Base-by-base conservation (phyloP, 2,888 invertebrate species). In the Thumatha senex region DNA sequence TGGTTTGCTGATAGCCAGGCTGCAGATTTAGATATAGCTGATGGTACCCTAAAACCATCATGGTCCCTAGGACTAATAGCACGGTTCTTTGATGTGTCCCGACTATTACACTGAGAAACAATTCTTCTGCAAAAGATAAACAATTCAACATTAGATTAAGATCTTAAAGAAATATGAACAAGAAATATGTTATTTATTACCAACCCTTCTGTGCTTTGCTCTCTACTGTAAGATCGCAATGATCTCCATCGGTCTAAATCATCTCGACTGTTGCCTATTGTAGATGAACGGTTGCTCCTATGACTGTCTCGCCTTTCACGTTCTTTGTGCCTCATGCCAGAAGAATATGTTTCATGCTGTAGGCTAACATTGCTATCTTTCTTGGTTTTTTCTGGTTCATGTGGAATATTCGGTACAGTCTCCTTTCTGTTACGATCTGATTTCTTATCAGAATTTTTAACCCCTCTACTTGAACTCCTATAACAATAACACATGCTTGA, bases 171-270 rank as follows among this genome's bases (percentile, higher is more conserved):
- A n/a, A 38, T 11, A 4, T 15, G n/a, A 7, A 45, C 30, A 45
- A n/a, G n/a, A 4, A 38, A 30, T 30, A 14, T 14, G 8, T 31
- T 2, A 5, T 7, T 14, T n/a, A 15, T 38, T 45, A 59, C 67
- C 58, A 71, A 91, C 92, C 92, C 86, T 76, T 92, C 92, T 48
- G 84, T 78, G 56, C 92, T 92, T 43, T 90, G 91, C 68, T 92
- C 92, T 57, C 92, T 80, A 71, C 91, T 92, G 47, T 84, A 92
- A 14, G 90, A 91, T 35, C 91, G 74, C 54, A 90, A 68, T 1
- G 91, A 91, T 40, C 91, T 80, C 91, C 91, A 91, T 44, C 87
- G 78, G 53, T 91, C 91, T 51, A 91, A 75, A 61, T 91, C 90
- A 63, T 91, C 91, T 55, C 91, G 78, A 51, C 90, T 90, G 53